Base-by-base conservation (phyloP, 2,113 vertebrate species). In the Poeciliopsis turrubarensis region DNA sequence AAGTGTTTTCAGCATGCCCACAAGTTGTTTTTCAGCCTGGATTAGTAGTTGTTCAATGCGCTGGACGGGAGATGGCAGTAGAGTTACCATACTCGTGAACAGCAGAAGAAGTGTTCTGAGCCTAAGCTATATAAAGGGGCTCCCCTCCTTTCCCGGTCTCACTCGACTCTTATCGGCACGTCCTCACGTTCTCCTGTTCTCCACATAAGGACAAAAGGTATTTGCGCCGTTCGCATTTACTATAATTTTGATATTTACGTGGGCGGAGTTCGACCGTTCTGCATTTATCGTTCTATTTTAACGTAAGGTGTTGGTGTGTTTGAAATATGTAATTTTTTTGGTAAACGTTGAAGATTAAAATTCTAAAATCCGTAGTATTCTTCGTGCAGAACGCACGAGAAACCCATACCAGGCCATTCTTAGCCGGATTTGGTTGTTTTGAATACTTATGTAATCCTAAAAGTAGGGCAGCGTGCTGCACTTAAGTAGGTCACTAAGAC, bases 111-210 rank as follows among this genome's bases (percentile, higher is more conserved):
- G 73, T 0, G n/a, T 60, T 25, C 22, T n/a, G 51, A n/a, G 51
- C 8, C 30, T 31, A 15, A 9, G n/a, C 8, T 7, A 81, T 62
- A 87, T 86, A 82, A 67, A 3, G 60, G 2, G 37, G 30, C 62
- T 5, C 15, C 68, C 7, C 17, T 12, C 3, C 9, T 32, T 13
- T 2, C 34, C 26, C 57, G 8, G 1, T 1, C 75, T 73, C 89
- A 89, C 68, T 89, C 73, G 61, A 32, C 63, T 60, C 32, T 61
- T 61, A 22, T 32, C 37, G 32, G 15, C 17, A 34, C 26, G 0
- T 0, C 2, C 2, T 1, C 0, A 2, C 25, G 0, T 0, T 9
- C 0, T 17, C 4, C 0, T 0, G 0, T 5, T 0, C 0, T 1
- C 1, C 14, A 19, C 0, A 1, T 4, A 1, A 60, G 2, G 19